phyloP scores from a whole-genome alignment of 1,140 invertebrate genomes.

The Nasonia giraulti region DNA sequence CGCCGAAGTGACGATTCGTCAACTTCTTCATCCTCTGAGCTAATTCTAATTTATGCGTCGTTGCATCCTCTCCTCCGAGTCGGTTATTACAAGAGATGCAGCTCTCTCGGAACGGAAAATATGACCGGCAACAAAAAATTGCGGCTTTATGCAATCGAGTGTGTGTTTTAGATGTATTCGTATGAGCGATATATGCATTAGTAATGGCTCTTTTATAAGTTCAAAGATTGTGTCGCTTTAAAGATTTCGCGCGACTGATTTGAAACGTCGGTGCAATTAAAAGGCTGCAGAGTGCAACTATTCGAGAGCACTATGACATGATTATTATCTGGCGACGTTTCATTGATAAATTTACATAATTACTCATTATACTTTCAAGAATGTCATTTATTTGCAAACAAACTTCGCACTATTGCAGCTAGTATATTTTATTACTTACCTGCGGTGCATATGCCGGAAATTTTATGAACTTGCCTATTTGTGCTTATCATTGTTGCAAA shows the following conservation, averaged over 20 bases:
- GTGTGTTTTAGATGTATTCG: background rate
- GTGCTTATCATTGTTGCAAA: constrained; percentile 19
- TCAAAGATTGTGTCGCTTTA: background rate
- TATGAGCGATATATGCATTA: background rate
- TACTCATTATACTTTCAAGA: constrained; percentile 15
- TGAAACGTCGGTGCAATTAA: background rate
- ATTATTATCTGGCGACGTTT: constrained; percentile 3
- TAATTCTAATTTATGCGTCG: background rate
- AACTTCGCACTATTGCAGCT: constrained; percentile 3
- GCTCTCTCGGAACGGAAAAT: background rate
- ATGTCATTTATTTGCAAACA: constrained; percentile 29
- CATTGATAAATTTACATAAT: background rate
- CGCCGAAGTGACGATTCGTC: background rate
- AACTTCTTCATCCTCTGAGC: background rate
- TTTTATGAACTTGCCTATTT: background rate
- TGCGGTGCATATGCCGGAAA: background rate
- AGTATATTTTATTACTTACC: constrained; percentile 10
- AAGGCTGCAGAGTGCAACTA: background rate
- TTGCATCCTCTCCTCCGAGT: constrained; percentile 17
- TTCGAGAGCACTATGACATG: background rate
- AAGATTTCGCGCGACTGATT: background rate
- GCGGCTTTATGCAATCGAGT: background rate
- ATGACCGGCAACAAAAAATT: background rate
- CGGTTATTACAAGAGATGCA: background rate
- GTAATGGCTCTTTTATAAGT: background rate